Conservation (phyloP, 2,797 vertebrate species). For the Gila robusta region DNA sequence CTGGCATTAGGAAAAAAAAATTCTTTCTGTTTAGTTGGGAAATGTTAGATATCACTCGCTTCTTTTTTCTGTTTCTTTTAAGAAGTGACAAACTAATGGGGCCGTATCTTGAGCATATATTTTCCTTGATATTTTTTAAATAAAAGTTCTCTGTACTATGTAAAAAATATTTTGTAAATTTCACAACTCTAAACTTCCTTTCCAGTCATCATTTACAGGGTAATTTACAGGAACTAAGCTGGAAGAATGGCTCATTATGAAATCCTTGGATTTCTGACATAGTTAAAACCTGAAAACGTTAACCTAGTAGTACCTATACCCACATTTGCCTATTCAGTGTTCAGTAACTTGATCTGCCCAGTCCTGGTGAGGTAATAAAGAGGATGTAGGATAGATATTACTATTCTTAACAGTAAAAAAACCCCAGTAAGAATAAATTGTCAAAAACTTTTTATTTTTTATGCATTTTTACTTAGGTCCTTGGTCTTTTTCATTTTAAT, state of each 20-base stretch:
- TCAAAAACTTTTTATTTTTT: neutral
- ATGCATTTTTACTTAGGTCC: neutral
- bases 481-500: neutral
- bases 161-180: neutral
- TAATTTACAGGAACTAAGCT: neutral
- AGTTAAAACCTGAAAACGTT: neutral
- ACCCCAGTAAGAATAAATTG: neutral
- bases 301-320: neutral
- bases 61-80: constrained; percentile 6
- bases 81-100: constrained; percentile 5
- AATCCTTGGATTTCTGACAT: neutral
- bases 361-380: neutral
- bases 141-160: neutral
- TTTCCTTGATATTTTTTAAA: neutral
- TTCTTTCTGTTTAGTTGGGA: neutral
- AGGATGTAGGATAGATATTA: neutral
- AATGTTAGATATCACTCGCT: neutral
- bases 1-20: neutral
- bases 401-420: neutral
- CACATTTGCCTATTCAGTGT: neutral
- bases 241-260: neutral
- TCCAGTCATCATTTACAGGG: neutral
- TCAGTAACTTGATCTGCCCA: neutral
- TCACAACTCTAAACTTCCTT: neutral
- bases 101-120: neutral